Evolutionary conservation across 1,140 invertebrate species (phyloP).

Genomic region (Pogonomyrmex californicus): DNA sequence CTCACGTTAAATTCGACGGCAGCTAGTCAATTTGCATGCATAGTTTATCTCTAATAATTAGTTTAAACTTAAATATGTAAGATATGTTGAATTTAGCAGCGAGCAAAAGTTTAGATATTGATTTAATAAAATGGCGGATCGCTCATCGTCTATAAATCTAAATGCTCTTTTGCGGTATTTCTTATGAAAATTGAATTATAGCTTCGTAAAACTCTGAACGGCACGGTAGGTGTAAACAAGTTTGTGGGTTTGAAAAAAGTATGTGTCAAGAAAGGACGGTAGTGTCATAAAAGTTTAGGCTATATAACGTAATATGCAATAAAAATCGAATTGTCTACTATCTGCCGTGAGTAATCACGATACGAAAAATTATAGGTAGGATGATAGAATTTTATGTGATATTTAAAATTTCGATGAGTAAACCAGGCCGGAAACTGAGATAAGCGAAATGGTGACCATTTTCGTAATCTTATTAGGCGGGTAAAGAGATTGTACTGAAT

Average conservation of each 20-base stretch:
- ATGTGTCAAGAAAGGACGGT: slow-evolving; percentile 25
- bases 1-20: neutral
- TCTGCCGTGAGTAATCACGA: slow-evolving; percentile 47
- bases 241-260: slow-evolving; percentile 26
- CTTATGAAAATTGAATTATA: slow-evolving; percentile 48
- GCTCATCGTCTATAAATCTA: slow-evolving; percentile 14
- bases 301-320: slow-evolving; percentile 57
- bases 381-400: slow-evolving; percentile 32
- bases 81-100: neutral
- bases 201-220: slow-evolving; percentile 31
- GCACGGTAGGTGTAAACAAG: slow-evolving; percentile 51
- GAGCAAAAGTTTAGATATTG: neutral
- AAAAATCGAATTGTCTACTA: slow-evolving; percentile 58
- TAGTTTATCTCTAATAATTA: slow-evolving; percentile 3
- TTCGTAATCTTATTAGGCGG: neutral
- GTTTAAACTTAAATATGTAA: neutral
- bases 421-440: slow-evolving; percentile 14
- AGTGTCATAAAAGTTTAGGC: slow-evolving; percentile 31
- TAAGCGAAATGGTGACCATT: neutral
- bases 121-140: slow-evolving; percentile 48
- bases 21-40: neutral
- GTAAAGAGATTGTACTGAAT: neutral
- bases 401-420: slow-evolving; percentile 36
- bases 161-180: slow-evolving; percentile 34
- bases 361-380: slow-evolving; percentile 42